Evolutionary conservation across 2,113 vertebrate genomes (phyloP).

Genomic region (Apodemus speciosus): DNA sequence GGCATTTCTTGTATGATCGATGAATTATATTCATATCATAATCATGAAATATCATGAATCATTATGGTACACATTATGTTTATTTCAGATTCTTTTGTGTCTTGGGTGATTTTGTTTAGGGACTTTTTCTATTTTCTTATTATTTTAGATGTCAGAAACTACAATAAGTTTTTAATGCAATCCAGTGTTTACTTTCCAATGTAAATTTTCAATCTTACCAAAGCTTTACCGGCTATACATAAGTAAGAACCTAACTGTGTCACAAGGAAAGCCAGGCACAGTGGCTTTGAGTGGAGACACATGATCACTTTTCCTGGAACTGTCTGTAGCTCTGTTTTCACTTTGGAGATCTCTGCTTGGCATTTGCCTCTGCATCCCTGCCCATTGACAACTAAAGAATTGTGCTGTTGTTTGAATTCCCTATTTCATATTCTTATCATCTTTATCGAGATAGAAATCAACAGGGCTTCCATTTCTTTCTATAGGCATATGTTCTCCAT

Average conservation of each 20-base stretch:
- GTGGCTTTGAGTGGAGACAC: neutral
- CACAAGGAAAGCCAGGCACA: neutral
- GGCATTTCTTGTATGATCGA: neutral
- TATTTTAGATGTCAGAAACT: constrained; percentile 17
- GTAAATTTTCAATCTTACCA: neutral
- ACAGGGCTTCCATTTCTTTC: neutral
- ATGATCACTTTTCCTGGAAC: neutral
- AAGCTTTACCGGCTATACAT: neutral
- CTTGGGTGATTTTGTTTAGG: neutral
- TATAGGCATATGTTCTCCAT: neutral
- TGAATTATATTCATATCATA: neutral
- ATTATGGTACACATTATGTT: neutral
- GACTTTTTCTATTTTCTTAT: constrained; percentile 26
- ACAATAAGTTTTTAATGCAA: neutral
- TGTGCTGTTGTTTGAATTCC: neutral
- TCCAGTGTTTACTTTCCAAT: neutral
- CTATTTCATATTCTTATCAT: neutral
- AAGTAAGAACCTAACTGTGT: neutral
- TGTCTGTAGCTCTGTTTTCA: neutral
- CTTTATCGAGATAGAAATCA: neutral
- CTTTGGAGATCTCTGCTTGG: neutral
- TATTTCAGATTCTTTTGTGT: neutral
- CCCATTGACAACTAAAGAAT: neutral
- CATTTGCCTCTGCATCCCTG: neutral
- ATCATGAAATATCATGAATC: neutral